A percentile compares a stretch with the other conserved stretches of the same genome.
These are phyloP conservation scores for Anagrus nilaparvatae DNA, from an alignment of 1,140 invertebrate species.

Conservation along the genomic window DNA sequence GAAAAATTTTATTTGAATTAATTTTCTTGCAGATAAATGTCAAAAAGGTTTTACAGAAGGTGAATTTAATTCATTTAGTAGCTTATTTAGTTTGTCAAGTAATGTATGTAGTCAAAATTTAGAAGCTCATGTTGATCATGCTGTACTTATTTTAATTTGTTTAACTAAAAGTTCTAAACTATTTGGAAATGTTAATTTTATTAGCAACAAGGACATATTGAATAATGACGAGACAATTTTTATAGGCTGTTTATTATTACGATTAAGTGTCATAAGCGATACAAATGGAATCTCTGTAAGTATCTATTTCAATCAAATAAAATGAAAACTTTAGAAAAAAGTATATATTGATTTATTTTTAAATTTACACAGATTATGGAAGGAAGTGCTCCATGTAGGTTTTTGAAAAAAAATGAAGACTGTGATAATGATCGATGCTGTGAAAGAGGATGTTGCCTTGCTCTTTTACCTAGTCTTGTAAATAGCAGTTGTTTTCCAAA, in stretches of 20 bases:
- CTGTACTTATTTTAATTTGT: constrained; percentile 6
- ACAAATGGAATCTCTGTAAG: constrained; percentile 6
- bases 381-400: not conserved
- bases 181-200: constrained; percentile 8
- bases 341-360: not conserved
- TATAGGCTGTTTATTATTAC: constrained; percentile 7
- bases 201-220: not conserved
- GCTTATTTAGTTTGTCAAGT: not conserved
- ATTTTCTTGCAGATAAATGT: constrained; percentile 22
- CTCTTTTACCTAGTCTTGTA: not conserved
- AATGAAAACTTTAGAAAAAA: no score
- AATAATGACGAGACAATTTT: constrained; percentile 10
- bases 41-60: constrained; percentile 32
- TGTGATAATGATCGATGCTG: constrained; percentile 2
- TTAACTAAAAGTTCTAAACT: constrained; percentile 4
- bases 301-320: no score
- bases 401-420: not conserved
- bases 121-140: not conserved
- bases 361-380: constrained; percentile 7
- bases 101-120: not conserved
- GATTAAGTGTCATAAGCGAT: constrained; percentile 4
- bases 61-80: constrained; percentile 16
- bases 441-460: constrained; percentile 3
- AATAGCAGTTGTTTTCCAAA: constrained; percentile 11
- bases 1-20: not conserved